Conservation (phyloP, 2,113 vertebrate species). For the Sula dactylatra region DNA sequence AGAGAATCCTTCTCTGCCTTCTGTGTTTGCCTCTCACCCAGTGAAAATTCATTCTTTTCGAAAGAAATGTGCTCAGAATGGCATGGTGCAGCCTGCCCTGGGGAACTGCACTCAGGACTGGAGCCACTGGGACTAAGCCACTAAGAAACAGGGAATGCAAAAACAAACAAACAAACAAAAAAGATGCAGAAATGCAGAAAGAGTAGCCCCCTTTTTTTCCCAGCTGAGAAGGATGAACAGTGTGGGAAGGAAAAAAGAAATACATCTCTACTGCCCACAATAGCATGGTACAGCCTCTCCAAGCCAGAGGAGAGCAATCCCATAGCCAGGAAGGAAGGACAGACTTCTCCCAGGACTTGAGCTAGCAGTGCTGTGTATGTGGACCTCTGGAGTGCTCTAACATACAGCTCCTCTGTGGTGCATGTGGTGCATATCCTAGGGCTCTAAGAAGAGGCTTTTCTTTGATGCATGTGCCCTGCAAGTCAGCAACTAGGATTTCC, state of each 20-base stretch:
- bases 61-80: neutral
- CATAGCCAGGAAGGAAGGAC: neutral
- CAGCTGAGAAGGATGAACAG: neutral
- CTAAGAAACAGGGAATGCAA: neutral
- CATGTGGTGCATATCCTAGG: neutral
- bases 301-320: neutral
- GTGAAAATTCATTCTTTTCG: neutral
- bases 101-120: neutral
- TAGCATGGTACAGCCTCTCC: neutral
- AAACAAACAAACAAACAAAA: neutral
- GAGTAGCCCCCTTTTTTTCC: neutral
- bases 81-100: neutral
- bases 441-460: neutral
- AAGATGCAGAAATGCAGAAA: neutral
- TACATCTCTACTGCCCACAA: fast-evolving
- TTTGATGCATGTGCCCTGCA: neutral
- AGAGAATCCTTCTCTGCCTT: neutral
- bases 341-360: neutral
- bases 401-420: neutral
- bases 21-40: neutral
- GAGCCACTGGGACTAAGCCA: neutral
- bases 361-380: neutral
- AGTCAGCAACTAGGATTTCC: neutral
- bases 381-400: neutral
- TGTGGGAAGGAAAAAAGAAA: neutral